Evolutionary conservation across 2,888 invertebrate species (phyloP), one percentile per base, ranked within the genome.

Genomic region (Dioctria rufipes): DNA sequence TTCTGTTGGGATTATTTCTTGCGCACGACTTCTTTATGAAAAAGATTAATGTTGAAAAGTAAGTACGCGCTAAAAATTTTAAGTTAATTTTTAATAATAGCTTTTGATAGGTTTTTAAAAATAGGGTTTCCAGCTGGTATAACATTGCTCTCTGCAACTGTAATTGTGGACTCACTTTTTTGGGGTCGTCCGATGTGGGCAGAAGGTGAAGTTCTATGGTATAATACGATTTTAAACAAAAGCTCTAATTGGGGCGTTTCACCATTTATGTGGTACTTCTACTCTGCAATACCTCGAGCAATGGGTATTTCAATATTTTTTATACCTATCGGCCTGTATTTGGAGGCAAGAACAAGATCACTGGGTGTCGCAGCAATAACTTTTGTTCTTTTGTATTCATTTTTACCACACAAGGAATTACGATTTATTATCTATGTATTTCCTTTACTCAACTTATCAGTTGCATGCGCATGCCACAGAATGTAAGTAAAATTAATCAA

Each of bases 201-300:
- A 0, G 99, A 99, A 91, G 98, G 96, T 11, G 96, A 98, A 90
- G 99, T 99, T 3, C 92, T 98, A 83, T 98, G 95, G 93, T 99
- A 95, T 90, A 99, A 99, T 88, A 94, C 96, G 0, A 90, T 98
- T 71, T 90, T 96, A 80, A 99, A 99, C 88, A 96, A 96, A 88
- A 99, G 99, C 89, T 94, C 96, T 2, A 91, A 97, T 84, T 99
- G 97, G 96, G 99, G 99, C 87, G 98, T 96, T 65, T 95, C 94
- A 4, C 99, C 99, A 81, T 98, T 98, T 89, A 89, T 96, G 2
- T 99, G 99, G 99, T 99, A 99, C 89, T 98, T 98, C 88, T 98
- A 98, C 88, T 98, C 98, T 0, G 99, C 98, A 0, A 90, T 99
- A 60, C 99, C 99, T 0, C 92, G 99, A 80, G 96, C 97, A 0